Base-by-base conservation (phyloP, 2,888 invertebrate species). In the Drosophila planitibia region DNA sequence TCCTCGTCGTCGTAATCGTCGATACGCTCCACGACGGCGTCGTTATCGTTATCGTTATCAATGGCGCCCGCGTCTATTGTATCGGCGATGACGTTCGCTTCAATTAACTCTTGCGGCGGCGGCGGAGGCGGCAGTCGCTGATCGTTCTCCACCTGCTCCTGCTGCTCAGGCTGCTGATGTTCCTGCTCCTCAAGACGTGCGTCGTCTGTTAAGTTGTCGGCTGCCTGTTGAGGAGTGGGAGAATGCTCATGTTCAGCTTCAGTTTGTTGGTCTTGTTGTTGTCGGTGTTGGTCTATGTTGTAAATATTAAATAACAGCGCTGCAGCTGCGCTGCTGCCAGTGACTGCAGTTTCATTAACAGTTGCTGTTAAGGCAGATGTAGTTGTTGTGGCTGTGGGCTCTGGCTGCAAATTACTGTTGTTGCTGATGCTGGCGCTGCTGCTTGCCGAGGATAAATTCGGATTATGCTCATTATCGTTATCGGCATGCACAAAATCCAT, bases 401-500 rank as follows among this genome's bases (percentile, higher is more conserved):
- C 64, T 61, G 70, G n/a, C 57, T 70, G 76, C 33, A 71, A 44
- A 61, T 71, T 71, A 75, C 77, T 79, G 79, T 68, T 66, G 77
- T 59, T 90, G 76, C 83, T 91, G 72, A 57, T 90, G 77, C 86
- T 91, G 66, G 81, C 82, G 71, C 87, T 90, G 85, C 88, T 91
- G 85, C 85, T 92, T 39, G 85, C 83, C 74, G 82, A 83, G 68
- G 90, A 87, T 59, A 91, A 81, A 47, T 81, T 89, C 64, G 89
- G 81, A 74, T 74, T 74, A 60, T 85, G 89, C 71, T 88, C 91
- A 74, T 76, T 85, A 75, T 91, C 90, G 80, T 62, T 79, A 76
- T 81, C 80, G 65, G 55, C 64, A 67, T 87, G 77, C 71, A 78
- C 87, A 67, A 70, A 82, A 80, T 80, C 80, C 80, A 80, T 80